A percentile compares a stretch with the other conserved stretches of the same genome.
These are phyloP conservation scores for Liolophura sinensis DNA, from an alignment of 1,140 invertebrate species.

Conservation along the genomic window DNA sequence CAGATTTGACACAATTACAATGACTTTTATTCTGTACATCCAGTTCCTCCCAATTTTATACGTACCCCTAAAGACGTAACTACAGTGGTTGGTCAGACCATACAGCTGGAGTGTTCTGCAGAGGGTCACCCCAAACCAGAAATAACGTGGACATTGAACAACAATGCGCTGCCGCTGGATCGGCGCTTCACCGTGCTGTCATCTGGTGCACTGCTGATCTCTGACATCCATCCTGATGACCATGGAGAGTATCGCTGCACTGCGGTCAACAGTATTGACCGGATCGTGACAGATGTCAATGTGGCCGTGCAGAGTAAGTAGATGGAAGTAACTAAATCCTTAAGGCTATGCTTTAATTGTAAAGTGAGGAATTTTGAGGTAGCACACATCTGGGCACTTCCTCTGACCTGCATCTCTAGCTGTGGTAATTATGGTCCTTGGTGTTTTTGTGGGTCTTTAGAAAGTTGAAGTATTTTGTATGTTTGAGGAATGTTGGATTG, in stretches of 20 bases:
- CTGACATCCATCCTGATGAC: slow-evolving; percentile 66
- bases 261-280: slow-evolving; percentile 70
- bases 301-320: slow-evolving; percentile 71
- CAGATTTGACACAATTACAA: too few relatives aligned
- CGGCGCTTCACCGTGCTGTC: slow-evolving; percentile 20
- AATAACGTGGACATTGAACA: slow-evolving; percentile 70
- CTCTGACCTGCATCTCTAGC: too few relatives aligned
- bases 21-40: slow-evolving; percentile 7
- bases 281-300: slow-evolving; percentile 68
- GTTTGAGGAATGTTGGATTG: too few relatives aligned
- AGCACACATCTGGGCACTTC: background rate
- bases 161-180: slow-evolving; percentile 14
- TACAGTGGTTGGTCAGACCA: slow-evolving; percentile 59
- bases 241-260: slow-evolving; percentile 74
- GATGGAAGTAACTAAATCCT: background rate
- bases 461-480: too few relatives aligned
- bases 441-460: too few relatives aligned
- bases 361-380: too few relatives aligned
- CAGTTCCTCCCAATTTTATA: slow-evolving; percentile 41
- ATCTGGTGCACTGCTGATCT: slow-evolving; percentile 70
- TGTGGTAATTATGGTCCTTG: too few relatives aligned
- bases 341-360: too few relatives aligned
- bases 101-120: slow-evolving; percentile 69
- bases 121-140: slow-evolving; percentile 69
- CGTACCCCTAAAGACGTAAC: slow-evolving; percentile 47